These are phyloP conservation scores for Vesta saturnalis DNA, from an alignment of 2,888 invertebrate genomes.

Conservation along the genomic window DNA sequence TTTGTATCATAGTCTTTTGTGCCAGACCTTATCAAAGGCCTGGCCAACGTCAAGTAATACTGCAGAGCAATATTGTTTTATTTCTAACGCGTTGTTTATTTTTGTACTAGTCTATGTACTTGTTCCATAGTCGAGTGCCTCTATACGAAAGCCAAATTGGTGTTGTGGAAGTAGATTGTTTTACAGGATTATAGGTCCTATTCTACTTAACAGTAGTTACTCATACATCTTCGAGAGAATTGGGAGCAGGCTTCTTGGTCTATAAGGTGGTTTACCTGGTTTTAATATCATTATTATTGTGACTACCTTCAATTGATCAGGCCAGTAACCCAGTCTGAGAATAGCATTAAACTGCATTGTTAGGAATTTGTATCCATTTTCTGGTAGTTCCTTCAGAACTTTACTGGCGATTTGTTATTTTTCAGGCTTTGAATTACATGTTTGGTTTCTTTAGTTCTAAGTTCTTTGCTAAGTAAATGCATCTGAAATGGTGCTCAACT, in stretches of 20 bases:
- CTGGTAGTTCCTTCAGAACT: neutral
- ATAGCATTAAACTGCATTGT: neutral
- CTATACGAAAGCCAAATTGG: no score
- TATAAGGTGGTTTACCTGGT: neutral
- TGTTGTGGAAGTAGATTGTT: no score
- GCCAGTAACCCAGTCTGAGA: neutral
- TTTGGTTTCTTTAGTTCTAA: neutral
- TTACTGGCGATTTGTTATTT: neutral
- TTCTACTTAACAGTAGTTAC: no score
- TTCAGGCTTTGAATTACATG: neutral
- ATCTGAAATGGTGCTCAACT: neutral
- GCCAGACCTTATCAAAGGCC: no score
- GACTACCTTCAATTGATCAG: neutral
- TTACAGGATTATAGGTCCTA: no score
- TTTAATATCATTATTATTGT: neutral
- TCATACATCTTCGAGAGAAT: neutral
- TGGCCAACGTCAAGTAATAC: no score
- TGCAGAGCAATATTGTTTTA: no score
- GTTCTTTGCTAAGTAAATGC: neutral
- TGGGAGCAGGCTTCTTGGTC: neutral
- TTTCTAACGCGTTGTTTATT: no score
- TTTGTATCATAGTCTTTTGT: conserved; percentile 1
- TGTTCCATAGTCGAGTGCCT: no score
- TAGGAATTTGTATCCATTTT: neutral
- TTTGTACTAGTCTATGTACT: no score